Evolutionary conservation across 2,888 invertebrate genomes (phyloP).

Genomic region (Serrognathus titanus): DNA sequence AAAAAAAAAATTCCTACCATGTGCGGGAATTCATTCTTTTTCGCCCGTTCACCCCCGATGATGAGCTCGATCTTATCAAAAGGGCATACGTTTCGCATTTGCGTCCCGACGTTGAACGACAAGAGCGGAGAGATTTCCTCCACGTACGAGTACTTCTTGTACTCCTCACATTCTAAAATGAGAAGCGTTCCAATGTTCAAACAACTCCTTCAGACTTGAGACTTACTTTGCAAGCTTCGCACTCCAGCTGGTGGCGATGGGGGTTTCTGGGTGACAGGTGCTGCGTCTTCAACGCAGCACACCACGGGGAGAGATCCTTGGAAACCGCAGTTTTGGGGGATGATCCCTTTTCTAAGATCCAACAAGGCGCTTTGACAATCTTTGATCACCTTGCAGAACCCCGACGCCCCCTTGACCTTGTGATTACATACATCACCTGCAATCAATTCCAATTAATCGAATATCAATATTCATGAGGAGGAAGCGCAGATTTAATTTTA

Average conservation of each 20-base stretch:
- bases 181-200: neutral
- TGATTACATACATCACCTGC: neutral
- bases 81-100: neutral
- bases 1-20: too few relatives aligned
- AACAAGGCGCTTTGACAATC: neutral
- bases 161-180: neutral
- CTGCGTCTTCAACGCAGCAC: neutral
- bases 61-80: slow-evolving; percentile 27
- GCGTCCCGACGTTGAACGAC: neutral
- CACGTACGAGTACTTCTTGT: neutral
- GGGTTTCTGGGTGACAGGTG: neutral
- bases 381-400: neutral
- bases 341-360: neutral
- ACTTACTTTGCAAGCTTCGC: neutral
- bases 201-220: neutral
- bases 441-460: neutral
- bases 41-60: slow-evolving; percentile 45
- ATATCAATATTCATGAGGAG: too few relatives aligned
- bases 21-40: slow-evolving; percentile 49
- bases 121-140: neutral
- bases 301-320: neutral
- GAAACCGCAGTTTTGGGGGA: neutral
- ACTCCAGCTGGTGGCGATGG: neutral
- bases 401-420: neutral
- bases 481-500: too few relatives aligned